Conservation (phyloP, 1,140 invertebrate species). For the Metaphire vulgaris region DNA sequence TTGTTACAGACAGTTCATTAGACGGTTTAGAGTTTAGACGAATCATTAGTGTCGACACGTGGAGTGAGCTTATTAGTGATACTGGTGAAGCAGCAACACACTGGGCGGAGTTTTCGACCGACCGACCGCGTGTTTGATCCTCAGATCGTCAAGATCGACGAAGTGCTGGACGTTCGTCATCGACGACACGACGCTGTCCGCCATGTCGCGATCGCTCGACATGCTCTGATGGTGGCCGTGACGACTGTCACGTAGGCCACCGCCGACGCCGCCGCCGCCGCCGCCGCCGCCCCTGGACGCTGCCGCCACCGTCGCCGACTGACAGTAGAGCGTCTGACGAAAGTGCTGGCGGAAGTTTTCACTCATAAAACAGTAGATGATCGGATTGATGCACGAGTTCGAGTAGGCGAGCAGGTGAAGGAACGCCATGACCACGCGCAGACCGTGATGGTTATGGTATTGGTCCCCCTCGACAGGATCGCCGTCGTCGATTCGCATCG, state of each 20-base stretch:
- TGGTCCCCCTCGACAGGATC: not conserved
- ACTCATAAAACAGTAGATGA: conserved; percentile 25
- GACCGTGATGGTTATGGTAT: too few species aligned
- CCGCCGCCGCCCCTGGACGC: too few species aligned
- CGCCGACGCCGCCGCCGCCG: too few species aligned
- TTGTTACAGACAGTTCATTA: too few species aligned
- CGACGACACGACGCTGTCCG: not conserved
- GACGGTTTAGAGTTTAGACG: too few species aligned
- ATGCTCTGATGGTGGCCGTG: not conserved
- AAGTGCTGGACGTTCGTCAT: not conserved
- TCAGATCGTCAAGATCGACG: not conserved
- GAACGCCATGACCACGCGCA: conserved; percentile 16
- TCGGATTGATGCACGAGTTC: conserved; percentile 26
- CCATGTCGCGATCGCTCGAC: not conserved
- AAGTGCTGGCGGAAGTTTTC: conserved; percentile 25
- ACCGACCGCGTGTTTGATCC: not conserved
- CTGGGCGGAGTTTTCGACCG: too few species aligned
- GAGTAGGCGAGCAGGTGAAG: conserved; percentile 25
- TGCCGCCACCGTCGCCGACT: too few species aligned
- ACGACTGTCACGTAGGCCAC: too few species aligned
- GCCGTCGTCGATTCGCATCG: not conserved
- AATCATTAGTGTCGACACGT: too few species aligned
- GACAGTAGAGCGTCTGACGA: conserved; percentile 12
- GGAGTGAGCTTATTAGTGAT: too few species aligned
- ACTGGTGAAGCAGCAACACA: too few species aligned